A percentile compares a stretch with the other conserved stretches of the same genome.
phyloP scores from a whole-genome alignment of 2,888 invertebrate genomes.

The Campoplex capitator region DNA sequence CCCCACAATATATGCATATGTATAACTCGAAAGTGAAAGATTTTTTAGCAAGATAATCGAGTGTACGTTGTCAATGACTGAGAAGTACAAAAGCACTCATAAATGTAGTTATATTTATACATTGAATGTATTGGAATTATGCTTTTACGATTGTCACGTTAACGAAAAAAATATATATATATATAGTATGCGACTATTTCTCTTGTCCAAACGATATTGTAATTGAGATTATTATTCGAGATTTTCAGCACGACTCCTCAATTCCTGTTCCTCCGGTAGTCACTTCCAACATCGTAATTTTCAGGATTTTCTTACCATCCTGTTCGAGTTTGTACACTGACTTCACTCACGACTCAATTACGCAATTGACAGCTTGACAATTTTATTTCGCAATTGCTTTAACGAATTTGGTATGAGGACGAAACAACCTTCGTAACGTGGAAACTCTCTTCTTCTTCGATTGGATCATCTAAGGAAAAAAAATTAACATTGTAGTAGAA shows the following conservation, averaged over 20 bases:
- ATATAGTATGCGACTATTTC: conserved; percentile 66
- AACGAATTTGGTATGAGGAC: conserved; percentile 43
- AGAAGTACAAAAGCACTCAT: conserved; percentile 82
- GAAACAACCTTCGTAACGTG: conserved; percentile 52
- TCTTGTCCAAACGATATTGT: conserved; percentile 43
- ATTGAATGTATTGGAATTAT: conserved; percentile 79
- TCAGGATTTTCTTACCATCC: neutral
- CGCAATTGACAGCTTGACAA: neutral
- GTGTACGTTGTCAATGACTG: conserved; percentile 81
- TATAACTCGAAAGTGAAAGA: conserved; percentile 49
- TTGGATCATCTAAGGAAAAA: conserved; percentile 56
- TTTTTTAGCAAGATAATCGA: conserved; percentile 71
- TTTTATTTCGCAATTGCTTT: neutral
- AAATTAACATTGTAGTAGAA: conserved; percentile 23
- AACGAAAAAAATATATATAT: conserved; percentile 71
- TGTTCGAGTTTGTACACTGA: neutral
- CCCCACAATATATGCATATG: conserved; percentile 32
- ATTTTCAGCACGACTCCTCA: neutral
- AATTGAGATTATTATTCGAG: neutral
- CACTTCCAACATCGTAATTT: conserved; percentile 20
- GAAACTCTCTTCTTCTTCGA: conserved; percentile 54
- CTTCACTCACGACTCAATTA: neutral
- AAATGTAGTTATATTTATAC: conserved; percentile 82
- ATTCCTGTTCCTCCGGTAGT: neutral
- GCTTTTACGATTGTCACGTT: conserved; percentile 80